Percentiles rank a stretch among this genome's conserved stretches.
phyloP scores from a whole-genome alignment of 2,113 vertebrate species.

The Zosterops japonicus region DNA sequence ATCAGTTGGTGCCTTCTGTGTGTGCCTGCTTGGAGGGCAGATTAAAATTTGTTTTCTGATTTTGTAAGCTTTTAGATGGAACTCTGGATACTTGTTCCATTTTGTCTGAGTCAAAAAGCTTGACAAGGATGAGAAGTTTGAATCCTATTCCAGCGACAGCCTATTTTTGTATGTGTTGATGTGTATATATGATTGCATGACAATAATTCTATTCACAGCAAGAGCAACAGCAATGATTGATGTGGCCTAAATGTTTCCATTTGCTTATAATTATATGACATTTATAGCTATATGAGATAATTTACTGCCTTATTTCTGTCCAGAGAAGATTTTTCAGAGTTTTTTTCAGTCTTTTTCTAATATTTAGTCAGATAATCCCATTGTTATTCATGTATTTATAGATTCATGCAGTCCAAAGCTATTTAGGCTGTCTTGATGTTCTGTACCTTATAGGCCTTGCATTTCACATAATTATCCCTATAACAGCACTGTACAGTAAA shows the following conservation, averaged over 20 bases:
- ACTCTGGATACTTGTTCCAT: not conserved
- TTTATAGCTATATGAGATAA: conserved; percentile 13
- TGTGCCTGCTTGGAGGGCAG: not conserved
- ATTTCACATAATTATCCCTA: not conserved
- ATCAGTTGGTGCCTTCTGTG: not conserved
- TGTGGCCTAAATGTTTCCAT: conserved; percentile 17
- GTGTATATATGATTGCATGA: not conserved
- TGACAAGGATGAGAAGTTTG: not conserved
- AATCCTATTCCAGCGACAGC: not conserved
- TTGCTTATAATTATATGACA: conserved; percentile 6
- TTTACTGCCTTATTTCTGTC: not conserved
- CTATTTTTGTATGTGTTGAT: conserved; percentile 10
- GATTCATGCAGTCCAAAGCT: not conserved
- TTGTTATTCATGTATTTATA: not conserved
- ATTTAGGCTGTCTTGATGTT: not conserved
- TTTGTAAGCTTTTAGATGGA: not conserved
- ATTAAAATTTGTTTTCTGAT: not conserved
- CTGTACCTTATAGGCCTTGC: not conserved
- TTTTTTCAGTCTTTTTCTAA: not conserved
- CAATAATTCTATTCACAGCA: conserved; percentile 40
- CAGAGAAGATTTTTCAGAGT: not conserved
- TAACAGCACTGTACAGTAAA: not conserved
- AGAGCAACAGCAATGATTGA: not conserved
- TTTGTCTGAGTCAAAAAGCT: not conserved
- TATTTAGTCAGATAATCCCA: not conserved